Percentiles rank a stretch among this genome's conserved stretches.
phyloP scores from a whole-genome alignment of 1,140 invertebrate species.

The Streblospio benedicti region DNA sequence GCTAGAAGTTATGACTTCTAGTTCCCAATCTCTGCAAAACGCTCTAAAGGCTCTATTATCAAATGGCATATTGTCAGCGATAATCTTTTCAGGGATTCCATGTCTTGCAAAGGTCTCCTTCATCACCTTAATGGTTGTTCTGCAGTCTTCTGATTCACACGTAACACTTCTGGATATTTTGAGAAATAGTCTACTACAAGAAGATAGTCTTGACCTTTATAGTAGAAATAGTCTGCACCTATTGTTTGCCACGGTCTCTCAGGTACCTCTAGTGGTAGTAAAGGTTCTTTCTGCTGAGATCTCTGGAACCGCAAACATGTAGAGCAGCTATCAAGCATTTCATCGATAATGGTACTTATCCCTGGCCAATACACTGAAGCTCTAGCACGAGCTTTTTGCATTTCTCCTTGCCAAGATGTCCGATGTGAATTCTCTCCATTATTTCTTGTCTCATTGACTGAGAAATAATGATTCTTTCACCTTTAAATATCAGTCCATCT shows the following conservation, averaged over 20 bases:
- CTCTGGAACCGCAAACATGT: background rate
- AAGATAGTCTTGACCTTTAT: background rate
- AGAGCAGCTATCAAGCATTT: background rate
- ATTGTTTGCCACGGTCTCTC: slow-evolving; percentile 6
- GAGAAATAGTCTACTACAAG: slow-evolving; percentile 14
- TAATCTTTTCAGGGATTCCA: slow-evolving; percentile 1
- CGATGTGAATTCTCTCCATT: background rate
- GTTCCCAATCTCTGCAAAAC: slow-evolving; percentile 7
- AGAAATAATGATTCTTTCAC: background rate
- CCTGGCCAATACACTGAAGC: background rate
- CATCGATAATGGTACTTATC: background rate
- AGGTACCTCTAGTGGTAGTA: slow-evolving; percentile 4
- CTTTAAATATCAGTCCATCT: background rate
- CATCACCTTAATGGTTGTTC: background rate
- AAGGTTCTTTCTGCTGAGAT: slow-evolving; percentile 2
- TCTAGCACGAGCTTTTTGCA: background rate
- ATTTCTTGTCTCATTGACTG: background rate
- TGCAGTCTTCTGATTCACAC: background rate
- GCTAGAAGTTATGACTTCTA: background rate
- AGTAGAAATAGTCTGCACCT: slow-evolving; percentile 4
- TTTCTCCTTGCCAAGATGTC: background rate
- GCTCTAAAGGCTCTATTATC: background rate
- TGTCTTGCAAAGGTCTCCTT: slow-evolving; percentile 3
- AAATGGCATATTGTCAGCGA: slow-evolving; percentile 14
- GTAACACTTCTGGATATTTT: slow-evolving; percentile 8